phyloP scores from a whole-genome alignment of 2,113 vertebrate genomes.

The Ranitomeya variabilis region DNA sequence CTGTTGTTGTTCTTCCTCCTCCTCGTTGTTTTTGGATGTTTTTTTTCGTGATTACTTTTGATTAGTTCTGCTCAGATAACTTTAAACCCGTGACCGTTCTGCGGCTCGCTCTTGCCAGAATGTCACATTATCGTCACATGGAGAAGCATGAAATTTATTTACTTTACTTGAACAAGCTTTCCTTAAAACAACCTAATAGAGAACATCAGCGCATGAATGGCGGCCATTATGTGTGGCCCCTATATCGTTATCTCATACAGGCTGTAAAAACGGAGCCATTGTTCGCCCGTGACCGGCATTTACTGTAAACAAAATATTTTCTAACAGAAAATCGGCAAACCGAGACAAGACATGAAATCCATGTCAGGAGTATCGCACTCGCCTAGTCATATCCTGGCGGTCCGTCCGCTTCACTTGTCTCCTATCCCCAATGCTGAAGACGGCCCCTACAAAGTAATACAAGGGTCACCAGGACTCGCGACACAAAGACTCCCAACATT shows the following conservation, averaged over 20 bases:
- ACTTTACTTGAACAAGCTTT: conserved; percentile 79
- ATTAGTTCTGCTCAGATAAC: conserved; percentile 82
- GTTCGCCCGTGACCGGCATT: conserved; percentile 74
- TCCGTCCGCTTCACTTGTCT: not conserved
- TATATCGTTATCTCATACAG: conserved; percentile 69
- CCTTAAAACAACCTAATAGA: conserved; percentile 82
- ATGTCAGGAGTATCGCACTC: not conserved
- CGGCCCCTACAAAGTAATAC: too few species aligned
- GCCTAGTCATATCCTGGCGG: not conserved
- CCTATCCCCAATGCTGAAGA: too few species aligned
- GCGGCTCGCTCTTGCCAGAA: conserved; percentile 76
- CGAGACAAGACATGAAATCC: conserved; percentile 72
- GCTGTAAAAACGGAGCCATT: conserved; percentile 77
- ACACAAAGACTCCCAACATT: not conserved
- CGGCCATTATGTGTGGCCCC: conserved; percentile 67
- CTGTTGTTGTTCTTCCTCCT: conserved; percentile 11
- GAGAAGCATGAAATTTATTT: conserved; percentile 89
- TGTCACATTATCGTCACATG: conserved; percentile 98
- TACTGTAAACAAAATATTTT: conserved; percentile 93
- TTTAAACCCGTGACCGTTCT: conserved; percentile 77
- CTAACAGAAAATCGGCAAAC: conserved; percentile 79
- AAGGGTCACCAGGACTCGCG: too few species aligned
- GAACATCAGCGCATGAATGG: conserved; percentile 75
- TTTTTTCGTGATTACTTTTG: conserved; percentile 89
- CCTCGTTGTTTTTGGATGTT: conserved; percentile 77